A percentile compares a stretch with the other conserved stretches of the same genome.
These are phyloP conservation scores for Drosophila sordidapex DNA, from an alignment of 2,888 invertebrate genomes.

Conservation along the genomic window DNA sequence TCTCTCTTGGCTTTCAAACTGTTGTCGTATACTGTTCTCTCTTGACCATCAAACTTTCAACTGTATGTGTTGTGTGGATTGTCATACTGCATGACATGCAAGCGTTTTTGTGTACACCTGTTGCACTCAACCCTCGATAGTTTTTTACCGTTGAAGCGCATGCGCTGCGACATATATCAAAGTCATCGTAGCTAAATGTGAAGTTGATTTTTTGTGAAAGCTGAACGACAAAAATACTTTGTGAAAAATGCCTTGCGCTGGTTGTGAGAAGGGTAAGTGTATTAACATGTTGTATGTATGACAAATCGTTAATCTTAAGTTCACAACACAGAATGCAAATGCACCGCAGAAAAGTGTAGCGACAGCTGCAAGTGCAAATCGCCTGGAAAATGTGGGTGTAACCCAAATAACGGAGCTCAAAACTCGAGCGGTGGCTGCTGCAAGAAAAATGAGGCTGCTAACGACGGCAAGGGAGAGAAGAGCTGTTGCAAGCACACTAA, in stretches of 20 bases:
- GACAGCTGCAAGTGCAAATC: slow-evolving; percentile 80
- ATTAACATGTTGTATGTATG: background rate
- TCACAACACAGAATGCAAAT: slow-evolving; percentile 78
- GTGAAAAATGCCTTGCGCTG: slow-evolving; percentile 75
- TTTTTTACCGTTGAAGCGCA: slow-evolving; percentile 30
- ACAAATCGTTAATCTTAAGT: background rate
- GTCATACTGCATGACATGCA: background rate
- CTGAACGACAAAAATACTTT: background rate
- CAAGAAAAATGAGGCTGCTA: slow-evolving; percentile 17
- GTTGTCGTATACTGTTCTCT: background rate
- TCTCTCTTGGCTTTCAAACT: background rate
- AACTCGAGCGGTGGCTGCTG: slow-evolving; percentile 36
- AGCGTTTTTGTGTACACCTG: slow-evolving; percentile 2
- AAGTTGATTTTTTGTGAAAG: background rate
- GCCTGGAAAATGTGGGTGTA: slow-evolving; percentile 61
- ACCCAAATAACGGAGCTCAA: slow-evolving; percentile 12
- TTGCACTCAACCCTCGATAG: background rate
- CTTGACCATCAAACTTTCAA: background rate
- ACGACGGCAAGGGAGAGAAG: slow-evolving; percentile 8
- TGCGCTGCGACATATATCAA: slow-evolving; percentile 40
- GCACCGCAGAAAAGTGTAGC: slow-evolving; percentile 80
- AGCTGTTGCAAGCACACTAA: slow-evolving; percentile 42
- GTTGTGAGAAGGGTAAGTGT: slow-evolving; percentile 73
- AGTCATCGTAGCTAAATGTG: background rate
- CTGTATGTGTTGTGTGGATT: background rate